A percentile compares a stretch with the other conserved stretches of the same genome.
Conservation (phyloP, 2,888 invertebrate genomes). For the Sisyra terminalis region DNA sequence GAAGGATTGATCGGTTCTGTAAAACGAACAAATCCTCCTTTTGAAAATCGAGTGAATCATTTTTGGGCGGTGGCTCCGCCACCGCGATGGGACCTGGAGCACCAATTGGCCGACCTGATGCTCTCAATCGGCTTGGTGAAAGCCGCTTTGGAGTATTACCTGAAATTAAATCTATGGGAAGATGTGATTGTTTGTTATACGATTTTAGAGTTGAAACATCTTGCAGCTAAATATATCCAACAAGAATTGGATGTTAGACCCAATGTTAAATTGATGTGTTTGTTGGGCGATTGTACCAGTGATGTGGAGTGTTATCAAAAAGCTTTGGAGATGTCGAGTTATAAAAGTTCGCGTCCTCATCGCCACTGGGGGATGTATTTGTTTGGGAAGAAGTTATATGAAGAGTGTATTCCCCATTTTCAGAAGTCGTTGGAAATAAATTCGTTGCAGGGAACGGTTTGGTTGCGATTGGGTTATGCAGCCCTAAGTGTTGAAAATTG, state of each 20-base stretch:
- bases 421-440: slow-evolving; percentile 73
- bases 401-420: slow-evolving; percentile 63
- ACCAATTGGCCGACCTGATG: slow-evolving; percentile 61
- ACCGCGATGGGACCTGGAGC: slow-evolving; percentile 62
- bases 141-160: slow-evolving; percentile 64
- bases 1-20: slow-evolving; percentile 55
- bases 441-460: slow-evolving; percentile 70
- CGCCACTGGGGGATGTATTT: slow-evolving; percentile 75
- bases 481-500: slow-evolving; percentile 64
- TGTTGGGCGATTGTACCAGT: slow-evolving; percentile 58
- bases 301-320: slow-evolving; percentile 65
- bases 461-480: slow-evolving; percentile 75
- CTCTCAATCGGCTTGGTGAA: slow-evolving; percentile 69
- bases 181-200: slow-evolving; percentile 86
- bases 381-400: slow-evolving; percentile 58
- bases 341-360: slow-evolving; percentile 69
- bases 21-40: slow-evolving; percentile 25
- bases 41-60: slow-evolving; percentile 30
- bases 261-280: slow-evolving; percentile 74
- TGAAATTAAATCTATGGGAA: slow-evolving; percentile 72
- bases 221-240: slow-evolving; percentile 79
- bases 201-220: slow-evolving; percentile 63
- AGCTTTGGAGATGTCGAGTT: slow-evolving; percentile 80
- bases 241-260: slow-evolving; percentile 63
- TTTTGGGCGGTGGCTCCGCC: slow-evolving; percentile 57